Evolutionary conservation across 2,888 invertebrate genomes (phyloP).

Genomic region (Hypercompe scribonia): DNA sequence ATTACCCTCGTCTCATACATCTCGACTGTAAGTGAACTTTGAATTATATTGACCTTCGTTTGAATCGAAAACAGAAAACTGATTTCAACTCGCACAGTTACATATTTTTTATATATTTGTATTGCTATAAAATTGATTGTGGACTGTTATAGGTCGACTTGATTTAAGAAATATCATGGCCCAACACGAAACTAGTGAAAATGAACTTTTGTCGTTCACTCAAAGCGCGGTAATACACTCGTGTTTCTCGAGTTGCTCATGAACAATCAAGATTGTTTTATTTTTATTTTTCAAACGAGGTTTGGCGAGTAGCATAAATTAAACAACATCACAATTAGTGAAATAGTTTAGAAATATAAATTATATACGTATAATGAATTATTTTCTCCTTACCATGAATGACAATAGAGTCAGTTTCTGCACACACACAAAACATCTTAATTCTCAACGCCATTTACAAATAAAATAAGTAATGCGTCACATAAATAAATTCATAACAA

Average conservation of each 20-base stretch:
- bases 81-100: background rate
- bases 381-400: background rate
- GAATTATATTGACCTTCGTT: background rate
- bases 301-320: too few relatives aligned
- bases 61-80: background rate
- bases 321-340: too few relatives aligned
- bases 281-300: too few relatives aligned
- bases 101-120: background rate
- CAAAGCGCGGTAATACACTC: background rate
- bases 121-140: background rate
- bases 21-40: conserved; percentile 4
- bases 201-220: background rate
- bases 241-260: background rate
- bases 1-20: background rate
- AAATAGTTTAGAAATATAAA: too few relatives aligned
- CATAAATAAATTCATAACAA: background rate
- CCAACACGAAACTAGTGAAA: too few relatives aligned
- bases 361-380: background rate
- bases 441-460: background rate
- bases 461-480: background rate
- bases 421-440: background rate
- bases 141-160: background rate
- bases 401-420: background rate
- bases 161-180: background rate
- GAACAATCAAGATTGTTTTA: too few relatives aligned